phyloP scores from a whole-genome alignment of 2,113 vertebrate species.

The Psittacara wagleri region DNA sequence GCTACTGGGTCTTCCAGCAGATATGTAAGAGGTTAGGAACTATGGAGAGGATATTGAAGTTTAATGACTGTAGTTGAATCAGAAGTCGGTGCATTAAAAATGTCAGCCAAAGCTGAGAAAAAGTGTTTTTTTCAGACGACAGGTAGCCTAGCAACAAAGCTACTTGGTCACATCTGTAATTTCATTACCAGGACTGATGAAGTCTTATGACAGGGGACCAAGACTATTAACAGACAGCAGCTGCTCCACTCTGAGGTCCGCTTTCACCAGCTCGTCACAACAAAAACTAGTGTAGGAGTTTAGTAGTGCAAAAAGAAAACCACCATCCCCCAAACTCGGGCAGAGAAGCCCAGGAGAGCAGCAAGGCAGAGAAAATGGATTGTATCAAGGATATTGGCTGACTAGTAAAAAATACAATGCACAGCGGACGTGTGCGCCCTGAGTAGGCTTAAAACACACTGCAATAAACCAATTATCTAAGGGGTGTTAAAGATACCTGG shows the following conservation, averaged over 20 bases:
- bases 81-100: background rate
- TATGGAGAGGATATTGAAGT: background rate
- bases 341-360: background rate
- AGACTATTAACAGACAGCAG: background rate
- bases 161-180: background rate
- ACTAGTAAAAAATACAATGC: background rate
- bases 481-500: background rate
- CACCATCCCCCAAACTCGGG: fast-evolving
- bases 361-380: background rate
- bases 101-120: background rate
- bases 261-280: background rate
- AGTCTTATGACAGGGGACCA: background rate
- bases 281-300: background rate
- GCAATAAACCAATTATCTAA: background rate
- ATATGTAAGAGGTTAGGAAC: background rate
- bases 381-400: background rate
- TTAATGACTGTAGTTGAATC: background rate
- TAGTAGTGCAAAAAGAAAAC: background rate
- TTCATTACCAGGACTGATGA: slow-evolving; percentile 28
- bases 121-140: background rate
- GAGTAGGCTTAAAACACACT: background rate
- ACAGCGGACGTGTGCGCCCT: fast-evolving
- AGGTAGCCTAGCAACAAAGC: slow-evolving; percentile 46
- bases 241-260: background rate
- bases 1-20: background rate